Percentiles rank a stretch among this genome's conserved stretches.
Evolutionary conservation across 37 sponge, comb jelly and placozoan species (phyloP).

Genomic region (Oscarella lobularis): DNA sequence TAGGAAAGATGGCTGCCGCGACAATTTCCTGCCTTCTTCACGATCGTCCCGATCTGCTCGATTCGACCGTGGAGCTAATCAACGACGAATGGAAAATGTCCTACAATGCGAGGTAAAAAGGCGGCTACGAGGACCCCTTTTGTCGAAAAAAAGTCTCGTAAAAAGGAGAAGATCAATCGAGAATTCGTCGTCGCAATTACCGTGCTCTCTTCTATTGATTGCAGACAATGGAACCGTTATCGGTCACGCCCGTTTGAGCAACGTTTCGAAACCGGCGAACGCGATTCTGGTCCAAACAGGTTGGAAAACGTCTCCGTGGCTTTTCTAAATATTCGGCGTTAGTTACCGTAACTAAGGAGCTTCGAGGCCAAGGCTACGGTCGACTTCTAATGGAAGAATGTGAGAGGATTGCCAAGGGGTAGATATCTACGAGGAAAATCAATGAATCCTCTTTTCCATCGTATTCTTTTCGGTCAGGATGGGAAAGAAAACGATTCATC

Average conservation of each 20-base stretch:
- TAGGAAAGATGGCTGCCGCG: too few species aligned
- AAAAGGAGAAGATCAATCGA: too few species aligned
- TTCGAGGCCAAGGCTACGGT: slow-evolving; percentile 38
- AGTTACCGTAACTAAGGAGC: slow-evolving; percentile 21
- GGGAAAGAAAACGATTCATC: slow-evolving; percentile 22
- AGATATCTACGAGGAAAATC: not conserved
- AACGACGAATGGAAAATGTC: not conserved
- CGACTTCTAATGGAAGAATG: slow-evolving; percentile 32
- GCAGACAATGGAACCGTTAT: slow-evolving; percentile 13
- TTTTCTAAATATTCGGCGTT: too few species aligned
- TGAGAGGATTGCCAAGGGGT: slow-evolving; percentile 15
- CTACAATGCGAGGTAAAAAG: not conserved
- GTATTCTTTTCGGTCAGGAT: not conserved
- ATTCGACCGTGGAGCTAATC: not conserved
- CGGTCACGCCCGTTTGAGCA: slow-evolving; percentile 37
- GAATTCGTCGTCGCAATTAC: slow-evolving; percentile 5
- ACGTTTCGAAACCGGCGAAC: too few species aligned
- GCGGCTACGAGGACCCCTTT: too few species aligned
- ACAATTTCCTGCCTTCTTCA: too few species aligned
- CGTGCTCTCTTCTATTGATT: slow-evolving; percentile 36
- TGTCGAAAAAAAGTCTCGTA: too few species aligned
- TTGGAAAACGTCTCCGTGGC: too few species aligned
- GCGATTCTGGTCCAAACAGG: too few species aligned
- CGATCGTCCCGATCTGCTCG: not conserved
- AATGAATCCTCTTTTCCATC: not conserved